Evolutionary conservation across 2,797 vertebrate species (phyloP).

Genomic region (Takifugu ocellatus): DNA sequence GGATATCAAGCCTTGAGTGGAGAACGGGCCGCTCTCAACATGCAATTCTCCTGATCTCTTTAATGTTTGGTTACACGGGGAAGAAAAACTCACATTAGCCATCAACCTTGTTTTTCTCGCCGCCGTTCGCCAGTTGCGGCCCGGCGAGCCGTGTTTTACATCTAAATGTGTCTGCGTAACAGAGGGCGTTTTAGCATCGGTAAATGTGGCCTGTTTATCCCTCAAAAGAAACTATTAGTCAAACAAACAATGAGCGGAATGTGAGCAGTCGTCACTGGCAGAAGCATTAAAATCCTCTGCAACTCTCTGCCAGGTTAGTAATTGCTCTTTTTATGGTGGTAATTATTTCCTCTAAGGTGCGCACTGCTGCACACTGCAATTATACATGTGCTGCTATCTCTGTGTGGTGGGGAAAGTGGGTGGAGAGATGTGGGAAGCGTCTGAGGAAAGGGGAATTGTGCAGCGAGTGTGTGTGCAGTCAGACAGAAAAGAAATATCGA

Average conservation of each 20-base stretch:
- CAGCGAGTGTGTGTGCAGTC: conserved; percentile 17
- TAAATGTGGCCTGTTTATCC: conserved; percentile 67
- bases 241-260: conserved; percentile 74
- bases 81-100: conserved; percentile 48
- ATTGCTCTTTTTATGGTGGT: conserved; percentile 84
- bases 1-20: conserved; percentile 64
- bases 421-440: conserved; percentile 59
- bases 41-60: conserved; percentile 42
- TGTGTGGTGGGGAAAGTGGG: conserved; percentile 58
- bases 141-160: conserved; percentile 42
- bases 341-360: conserved; percentile 85
- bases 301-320: conserved; percentile 82
- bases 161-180: conserved; percentile 57
- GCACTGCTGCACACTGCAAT: conserved; percentile 81
- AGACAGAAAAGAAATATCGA: conserved; percentile 44
- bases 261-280: conserved; percentile 68
- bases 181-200: conserved; percentile 51
- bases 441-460: conserved; percentile 29
- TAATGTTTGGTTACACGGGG: conserved; percentile 39
- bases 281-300: conserved; percentile 73
- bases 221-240: conserved; percentile 76
- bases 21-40: conserved; percentile 31
- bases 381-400: conserved; percentile 76
- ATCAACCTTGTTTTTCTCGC: conserved; percentile 30
- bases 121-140: conserved; percentile 38